Evolutionary conservation across 2,113 vertebrate genomes (phyloP).

Genomic region (Uropsilus gracilis): DNA sequence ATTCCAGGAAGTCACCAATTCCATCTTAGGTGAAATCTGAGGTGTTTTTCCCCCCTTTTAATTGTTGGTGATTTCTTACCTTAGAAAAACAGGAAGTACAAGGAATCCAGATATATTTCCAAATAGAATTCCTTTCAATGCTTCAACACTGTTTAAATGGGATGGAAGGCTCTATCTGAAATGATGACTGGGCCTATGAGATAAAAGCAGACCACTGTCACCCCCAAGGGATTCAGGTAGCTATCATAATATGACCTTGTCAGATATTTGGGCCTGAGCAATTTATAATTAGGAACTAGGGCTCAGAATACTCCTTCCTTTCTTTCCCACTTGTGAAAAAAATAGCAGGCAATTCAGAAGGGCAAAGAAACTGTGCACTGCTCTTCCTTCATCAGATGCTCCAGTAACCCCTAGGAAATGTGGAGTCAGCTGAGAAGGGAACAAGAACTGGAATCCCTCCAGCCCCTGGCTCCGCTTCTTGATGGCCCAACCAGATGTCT

Average conservation of each 20-base stretch:
- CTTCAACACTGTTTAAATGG: not conserved
- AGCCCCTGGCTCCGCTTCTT: not conserved
- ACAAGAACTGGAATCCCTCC: not conserved
- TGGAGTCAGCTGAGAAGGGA: not conserved
- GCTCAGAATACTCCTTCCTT: not conserved
- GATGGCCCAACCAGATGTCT: accelerated
- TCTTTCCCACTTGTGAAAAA: not conserved
- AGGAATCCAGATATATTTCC: not conserved
- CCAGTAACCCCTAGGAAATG: not conserved
- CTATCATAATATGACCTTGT: not conserved
- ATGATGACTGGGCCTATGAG: not conserved
- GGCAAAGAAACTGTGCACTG: not conserved
- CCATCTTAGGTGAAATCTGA: not conserved
- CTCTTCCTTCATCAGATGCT: not conserved
- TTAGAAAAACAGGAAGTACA: constrained; percentile 43
- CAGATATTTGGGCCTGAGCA: not conserved
- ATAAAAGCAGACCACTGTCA: not conserved
- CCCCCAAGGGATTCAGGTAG: accelerated
- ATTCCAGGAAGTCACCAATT: not conserved
- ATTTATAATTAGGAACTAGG: not conserved
- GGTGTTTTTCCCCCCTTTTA: not conserved
- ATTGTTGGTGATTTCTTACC: not conserved
- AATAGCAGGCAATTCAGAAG: not conserved
- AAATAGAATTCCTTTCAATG: not conserved
- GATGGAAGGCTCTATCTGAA: not conserved